Base-by-base conservation (phyloP, 2,113 vertebrate species). In the Leptosomus discolor region DNA sequence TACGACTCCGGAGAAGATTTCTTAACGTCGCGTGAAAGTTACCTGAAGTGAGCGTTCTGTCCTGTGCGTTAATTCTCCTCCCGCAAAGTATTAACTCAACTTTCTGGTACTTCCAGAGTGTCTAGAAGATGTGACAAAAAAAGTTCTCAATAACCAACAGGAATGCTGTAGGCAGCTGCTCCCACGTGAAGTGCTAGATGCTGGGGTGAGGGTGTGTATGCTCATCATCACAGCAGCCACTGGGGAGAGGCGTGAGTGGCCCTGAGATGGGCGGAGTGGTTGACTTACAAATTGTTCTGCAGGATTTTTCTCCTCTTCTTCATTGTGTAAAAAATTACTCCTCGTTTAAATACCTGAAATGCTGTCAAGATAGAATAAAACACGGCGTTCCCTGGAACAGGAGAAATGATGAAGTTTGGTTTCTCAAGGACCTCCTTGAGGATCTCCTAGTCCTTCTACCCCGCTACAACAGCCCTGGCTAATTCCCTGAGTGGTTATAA, bases 341-440 rank as follows among this genome's bases (percentile, higher is more conserved):
- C 15, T 37, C 70, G 3, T 75, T 67, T 85, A 53, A 90, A 70
- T 56, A 69, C n/a, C 39, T 12, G 2, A 90, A 67, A 30, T 81
- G 27, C 36, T 65, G 3, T 57, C 27, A 61, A 92, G 74, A 39
- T 24, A 69, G n/a, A 85, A 56, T 70, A 78, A 88, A 81, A 48
- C 14, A 39, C 1, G 18, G 7, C 0, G 0, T 87, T 77, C 32
- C 16, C 27, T 93, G 56, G 36, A 81, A 45, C 0, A 57, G 41
- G 36, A 68, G 41, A 69, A 56, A 61, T 30, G 1, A 69, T n/a
- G 53, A 69, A 36, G 18, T 32, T 84, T 48, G 58, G 24, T 87
- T 94, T 89, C 68, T 86, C 41, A 29, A 4, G 4, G 17, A 61
- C 16, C 21, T 53, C 17, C 19, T 69, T 80, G 50, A 69, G 45